Evolutionary conservation across 2,888 invertebrate genomes (phyloP).

Genomic region (Alviniconcha strummeri): DNA sequence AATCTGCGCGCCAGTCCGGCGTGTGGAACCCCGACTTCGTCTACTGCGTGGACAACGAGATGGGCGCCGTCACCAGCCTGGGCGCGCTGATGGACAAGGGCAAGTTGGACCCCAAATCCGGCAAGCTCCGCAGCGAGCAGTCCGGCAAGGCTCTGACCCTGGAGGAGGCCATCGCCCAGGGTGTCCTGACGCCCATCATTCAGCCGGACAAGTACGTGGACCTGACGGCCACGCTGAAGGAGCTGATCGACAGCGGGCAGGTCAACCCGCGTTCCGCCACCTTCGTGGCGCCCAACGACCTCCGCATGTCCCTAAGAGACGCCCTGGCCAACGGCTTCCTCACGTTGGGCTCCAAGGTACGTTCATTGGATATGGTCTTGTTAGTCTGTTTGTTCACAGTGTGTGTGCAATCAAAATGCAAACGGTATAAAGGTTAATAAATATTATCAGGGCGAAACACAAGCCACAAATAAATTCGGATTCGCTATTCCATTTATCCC

Average conservation of each 20-base stretch:
- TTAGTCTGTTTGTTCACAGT: not conserved
- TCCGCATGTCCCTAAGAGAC: constrained; percentile 76
- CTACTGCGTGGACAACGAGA: constrained; percentile 67
- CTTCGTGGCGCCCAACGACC: constrained; percentile 73
- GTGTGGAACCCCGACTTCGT: constrained; percentile 60
- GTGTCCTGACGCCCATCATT: constrained; percentile 73
- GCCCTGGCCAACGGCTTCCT: constrained; percentile 83
- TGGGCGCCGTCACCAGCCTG: constrained; percentile 63
- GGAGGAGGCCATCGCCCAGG: constrained; percentile 87
- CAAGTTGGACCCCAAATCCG: constrained; percentile 78
- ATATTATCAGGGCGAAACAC: no score
- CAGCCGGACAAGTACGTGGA: constrained; percentile 61
- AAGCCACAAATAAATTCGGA: no score
- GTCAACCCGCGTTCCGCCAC: constrained; percentile 61
- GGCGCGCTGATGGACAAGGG: constrained; percentile 61
- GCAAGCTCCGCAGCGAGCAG: constrained; percentile 80
- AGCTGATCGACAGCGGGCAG: constrained; percentile 63
- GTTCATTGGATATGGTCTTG: not conserved
- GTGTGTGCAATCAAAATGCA: no score
- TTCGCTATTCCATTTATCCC: no score
- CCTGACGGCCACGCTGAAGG: constrained; percentile 59
- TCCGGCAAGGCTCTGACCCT: constrained; percentile 79
- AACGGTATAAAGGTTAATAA: no score
- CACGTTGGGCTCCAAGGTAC: constrained; percentile 79
- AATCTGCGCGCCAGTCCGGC: constrained; percentile 81